Percentiles rank a stretch among this genome's conserved stretches.
These are phyloP conservation scores for Peromyscus californicus DNA, from an alignment of 2,113 vertebrate species.

Conservation along the genomic window DNA sequence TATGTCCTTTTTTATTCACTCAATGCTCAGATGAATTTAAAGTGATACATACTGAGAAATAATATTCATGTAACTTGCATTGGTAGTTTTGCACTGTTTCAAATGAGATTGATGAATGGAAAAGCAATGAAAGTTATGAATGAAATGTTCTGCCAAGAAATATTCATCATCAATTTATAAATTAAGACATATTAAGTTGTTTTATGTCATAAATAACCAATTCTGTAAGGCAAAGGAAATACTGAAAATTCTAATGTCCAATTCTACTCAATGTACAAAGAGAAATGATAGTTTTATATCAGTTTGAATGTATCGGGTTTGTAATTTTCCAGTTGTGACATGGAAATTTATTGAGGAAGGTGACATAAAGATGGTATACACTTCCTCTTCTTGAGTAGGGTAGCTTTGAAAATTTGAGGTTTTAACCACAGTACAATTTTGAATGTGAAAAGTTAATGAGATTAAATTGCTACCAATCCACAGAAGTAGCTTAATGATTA, in stretches of 20 bases:
- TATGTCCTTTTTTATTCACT: not conserved
- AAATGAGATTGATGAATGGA: not conserved
- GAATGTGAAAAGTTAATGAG: not conserved
- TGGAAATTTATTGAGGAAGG: not conserved
- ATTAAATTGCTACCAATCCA: no score
- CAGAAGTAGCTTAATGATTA: no score
- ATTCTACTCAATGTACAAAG: not conserved
- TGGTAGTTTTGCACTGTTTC: not conserved
- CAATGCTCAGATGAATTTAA: conserved; percentile 42
- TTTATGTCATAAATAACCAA: not conserved
- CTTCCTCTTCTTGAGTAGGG: not conserved
- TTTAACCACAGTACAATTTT: not conserved
- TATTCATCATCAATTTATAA: not conserved
- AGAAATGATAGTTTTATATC: not conserved
- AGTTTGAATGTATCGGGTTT: not conserved
- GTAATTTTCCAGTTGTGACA: not conserved
- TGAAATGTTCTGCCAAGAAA: not conserved
- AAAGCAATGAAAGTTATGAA: not conserved
- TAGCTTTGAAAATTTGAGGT: not conserved
- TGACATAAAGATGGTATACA: not conserved
- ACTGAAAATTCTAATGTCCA: not conserved
- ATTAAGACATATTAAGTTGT: conserved; percentile 23
- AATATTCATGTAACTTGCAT: not conserved
- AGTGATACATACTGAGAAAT: not conserved
- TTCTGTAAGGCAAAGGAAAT: not conserved